These are phyloP conservation scores for Ptychobarbus kaznakovi DNA, from an alignment of 2,797 vertebrate species.

Conservation along the genomic window DNA sequence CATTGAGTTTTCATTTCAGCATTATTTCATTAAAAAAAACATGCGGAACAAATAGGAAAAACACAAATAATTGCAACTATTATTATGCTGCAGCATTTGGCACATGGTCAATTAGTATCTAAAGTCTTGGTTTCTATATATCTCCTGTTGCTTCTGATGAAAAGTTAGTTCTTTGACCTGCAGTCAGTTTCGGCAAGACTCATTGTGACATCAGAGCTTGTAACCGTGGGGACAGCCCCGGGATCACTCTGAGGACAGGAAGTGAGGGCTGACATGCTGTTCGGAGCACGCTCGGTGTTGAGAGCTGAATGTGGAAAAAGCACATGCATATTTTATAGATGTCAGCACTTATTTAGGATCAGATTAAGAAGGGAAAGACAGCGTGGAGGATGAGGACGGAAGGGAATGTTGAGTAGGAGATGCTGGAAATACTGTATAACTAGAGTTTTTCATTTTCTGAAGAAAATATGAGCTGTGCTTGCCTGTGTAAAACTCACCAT, in stretches of 20 bases:
- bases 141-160: neutral
- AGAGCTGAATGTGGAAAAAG: slow-evolving; percentile 34
- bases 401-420: slow-evolving; percentile 30
- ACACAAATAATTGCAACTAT: too few relatives aligned
- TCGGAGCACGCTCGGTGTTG: slow-evolving; percentile 33
- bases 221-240: slow-evolving; percentile 38
- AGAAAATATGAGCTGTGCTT: neutral
- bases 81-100: too few relatives aligned
- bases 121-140: neutral
- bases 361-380: slow-evolving; percentile 53
- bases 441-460: slow-evolving; percentile 6
- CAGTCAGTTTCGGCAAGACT: slow-evolving; percentile 13
- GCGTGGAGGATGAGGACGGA: slow-evolving; percentile 29
- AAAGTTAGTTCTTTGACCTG: slow-evolving; percentile 15
- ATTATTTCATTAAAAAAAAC: too few relatives aligned
- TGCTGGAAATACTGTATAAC: slow-evolving; percentile 2
- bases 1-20: too few relatives aligned
- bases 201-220: slow-evolving; percentile 19
- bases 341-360: slow-evolving; percentile 61
- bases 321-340: slow-evolving; percentile 64
- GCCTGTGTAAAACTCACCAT: neutral
- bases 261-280: slow-evolving; percentile 48
- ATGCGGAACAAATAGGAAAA: too few relatives aligned
- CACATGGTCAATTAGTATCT: neutral
- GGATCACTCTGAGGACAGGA: slow-evolving; percentile 36